Evolutionary conservation across 37 sponge, comb jelly and placozoan genomes (phyloP).

Genomic region (Lycopodina hypogea): DNA sequence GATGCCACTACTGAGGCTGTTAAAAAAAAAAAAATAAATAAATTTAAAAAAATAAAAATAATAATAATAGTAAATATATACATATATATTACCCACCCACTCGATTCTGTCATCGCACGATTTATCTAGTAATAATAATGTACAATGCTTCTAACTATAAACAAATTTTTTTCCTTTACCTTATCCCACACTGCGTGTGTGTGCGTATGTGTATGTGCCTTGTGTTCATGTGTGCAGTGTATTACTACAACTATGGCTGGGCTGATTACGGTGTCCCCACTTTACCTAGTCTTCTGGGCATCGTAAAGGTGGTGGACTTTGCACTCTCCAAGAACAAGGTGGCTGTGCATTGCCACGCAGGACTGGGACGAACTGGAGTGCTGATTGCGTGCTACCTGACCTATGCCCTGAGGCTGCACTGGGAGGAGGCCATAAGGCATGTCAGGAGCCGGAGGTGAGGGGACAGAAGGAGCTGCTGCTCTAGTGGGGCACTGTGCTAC

Average conservation of each 20-base stretch:
- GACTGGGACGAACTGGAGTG: conserved; percentile 93
- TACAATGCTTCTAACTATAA: too few relatives aligned
- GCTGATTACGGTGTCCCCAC: conserved; percentile 82
- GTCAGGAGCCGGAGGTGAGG: conserved; percentile 76
- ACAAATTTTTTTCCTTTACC: too few relatives aligned
- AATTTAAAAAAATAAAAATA: too few relatives aligned
- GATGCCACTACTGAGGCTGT: too few relatives aligned
- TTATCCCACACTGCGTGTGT: too few relatives aligned
- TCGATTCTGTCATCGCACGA: too few relatives aligned
- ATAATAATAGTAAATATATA: too few relatives aligned
- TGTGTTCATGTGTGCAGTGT: conserved; percentile 66
- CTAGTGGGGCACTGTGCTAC: background rate
- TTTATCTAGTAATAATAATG: too few relatives aligned
- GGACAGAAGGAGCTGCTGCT: background rate
- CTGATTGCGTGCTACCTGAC: conserved; percentile 93
- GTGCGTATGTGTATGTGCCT: too few relatives aligned
- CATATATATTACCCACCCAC: too few relatives aligned
- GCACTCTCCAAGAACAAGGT: conserved; percentile 76
- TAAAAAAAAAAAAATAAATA: too few relatives aligned
- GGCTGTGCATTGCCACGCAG: conserved; percentile 94
- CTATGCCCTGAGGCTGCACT: conserved; percentile 63
- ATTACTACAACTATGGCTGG: conserved; percentile 86
- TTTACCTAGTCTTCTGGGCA: conserved; percentile 70
- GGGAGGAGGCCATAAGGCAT: conserved; percentile 65
- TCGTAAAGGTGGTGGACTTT: conserved; percentile 92